Percentiles rank a stretch among this genome's conserved stretches.
phyloP scores from a whole-genome alignment of 2,888 invertebrate species.

The Lathronympha strigana region DNA sequence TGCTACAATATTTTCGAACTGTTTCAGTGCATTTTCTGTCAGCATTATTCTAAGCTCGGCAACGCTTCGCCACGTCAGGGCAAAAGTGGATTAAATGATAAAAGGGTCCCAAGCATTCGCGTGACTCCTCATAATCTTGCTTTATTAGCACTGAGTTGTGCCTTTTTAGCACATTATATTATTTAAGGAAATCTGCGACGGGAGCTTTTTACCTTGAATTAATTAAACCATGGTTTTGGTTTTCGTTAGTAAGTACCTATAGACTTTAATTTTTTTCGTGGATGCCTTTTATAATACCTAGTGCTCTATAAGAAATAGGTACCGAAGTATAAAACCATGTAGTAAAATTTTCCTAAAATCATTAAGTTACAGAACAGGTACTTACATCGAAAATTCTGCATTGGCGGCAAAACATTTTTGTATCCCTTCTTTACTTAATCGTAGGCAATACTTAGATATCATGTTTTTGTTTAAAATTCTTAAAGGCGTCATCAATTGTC shows the following conservation, averaged over 20 bases:
- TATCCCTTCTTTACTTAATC: too few relatives aligned
- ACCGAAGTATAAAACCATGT: too few relatives aligned
- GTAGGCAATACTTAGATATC: too few relatives aligned
- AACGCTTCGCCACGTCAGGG: constrained; percentile 66
- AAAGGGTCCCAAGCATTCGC: constrained; percentile 54
- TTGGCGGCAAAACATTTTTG: too few relatives aligned
- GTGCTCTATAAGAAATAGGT: too few relatives aligned
- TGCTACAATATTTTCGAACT: background rate
- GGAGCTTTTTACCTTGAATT: background rate
- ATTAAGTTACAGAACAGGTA: too few relatives aligned
- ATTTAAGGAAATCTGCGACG: constrained; percentile 23
- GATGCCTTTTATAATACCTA: too few relatives aligned
- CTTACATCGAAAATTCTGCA: too few relatives aligned
- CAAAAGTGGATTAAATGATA: constrained; percentile 71
- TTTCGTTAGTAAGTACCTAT: background rate
- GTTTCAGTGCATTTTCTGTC: background rate
- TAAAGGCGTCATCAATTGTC: too few relatives aligned
- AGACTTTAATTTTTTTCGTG: background rate
- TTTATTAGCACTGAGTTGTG: constrained; percentile 53
- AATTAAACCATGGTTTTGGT: background rate
- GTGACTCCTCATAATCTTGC: constrained; percentile 60
- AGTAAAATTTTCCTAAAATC: too few relatives aligned
- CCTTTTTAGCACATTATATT: constrained; percentile 31
- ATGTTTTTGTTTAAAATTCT: too few relatives aligned
- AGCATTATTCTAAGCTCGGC: constrained; percentile 4